Evolutionary conservation across 2,113 vertebrate genomes (phyloP), one percentile per base, ranked within the genome.

Genomic region (Thamnaconus septentrionalis): DNA sequence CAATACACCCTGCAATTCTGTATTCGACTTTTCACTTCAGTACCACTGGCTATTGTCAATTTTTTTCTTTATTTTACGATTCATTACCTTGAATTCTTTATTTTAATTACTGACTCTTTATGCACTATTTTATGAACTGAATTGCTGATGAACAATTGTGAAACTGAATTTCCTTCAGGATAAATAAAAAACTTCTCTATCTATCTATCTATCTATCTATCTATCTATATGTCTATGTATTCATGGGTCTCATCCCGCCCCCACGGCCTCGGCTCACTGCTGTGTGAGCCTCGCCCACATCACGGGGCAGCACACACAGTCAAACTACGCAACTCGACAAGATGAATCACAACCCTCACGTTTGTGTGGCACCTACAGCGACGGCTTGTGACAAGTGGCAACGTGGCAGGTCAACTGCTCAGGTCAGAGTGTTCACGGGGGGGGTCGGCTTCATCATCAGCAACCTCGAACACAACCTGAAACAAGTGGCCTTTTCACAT

Each of bases 381-480:
- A 82, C 83, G n/a, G 45, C 43, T 66, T 81, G 44, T 78, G 81
- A 87, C 84, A 86, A 71, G 60, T 49, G 72, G 40, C 59, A 78
- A 76, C 85, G 80, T 74, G 79, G 73, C 69, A 79, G 81, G 85
- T 85, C 82, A 89, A 86, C 79, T 75, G 76, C 50, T 31, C 69
- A 59, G 81, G 78, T 86, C 78, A 82, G 12, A 73, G 58, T 78
- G 73, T 79, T 70, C 70, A 31, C 18, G 18, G 59, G 73, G 64
- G 61, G 51, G 71, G 71, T 81, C 71, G 72, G 48, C 53, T 64
- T 59, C 64, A 79, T 85, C 82, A 81, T 62, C 58, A 52, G 68
- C 66, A 44, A 68, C 65, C 53, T 52, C 62, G 40, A 42, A 10
- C 46, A 53, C n/a, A 31, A 31, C 18, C 18, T 31, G 18, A 31